A percentile compares a stretch with the other conserved stretches of the same genome.
These are phyloP conservation scores for Strix aluco DNA, from an alignment of 2,113 vertebrate genomes.

Conservation along the genomic window DNA sequence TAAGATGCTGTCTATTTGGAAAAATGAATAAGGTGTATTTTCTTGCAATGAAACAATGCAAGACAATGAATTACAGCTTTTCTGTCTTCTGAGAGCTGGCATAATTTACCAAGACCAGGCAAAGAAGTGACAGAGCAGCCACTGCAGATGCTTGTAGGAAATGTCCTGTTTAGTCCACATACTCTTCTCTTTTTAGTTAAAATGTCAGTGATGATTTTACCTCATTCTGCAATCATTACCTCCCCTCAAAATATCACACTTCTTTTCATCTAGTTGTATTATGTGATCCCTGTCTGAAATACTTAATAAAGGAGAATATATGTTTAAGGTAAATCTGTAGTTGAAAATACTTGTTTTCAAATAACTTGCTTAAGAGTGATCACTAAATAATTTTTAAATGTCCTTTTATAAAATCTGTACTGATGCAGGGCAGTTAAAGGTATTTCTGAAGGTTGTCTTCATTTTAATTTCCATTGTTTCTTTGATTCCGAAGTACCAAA, in stretches of 20 bases:
- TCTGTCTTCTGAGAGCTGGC: slow-evolving; percentile 46
- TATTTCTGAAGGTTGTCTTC: background rate
- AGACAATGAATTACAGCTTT: slow-evolving; percentile 63
- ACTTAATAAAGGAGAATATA: background rate
- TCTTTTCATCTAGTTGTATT: slow-evolving; percentile 52
- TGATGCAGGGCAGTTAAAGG: background rate
- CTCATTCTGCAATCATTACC: background rate
- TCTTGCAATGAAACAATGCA: slow-evolving; percentile 29
- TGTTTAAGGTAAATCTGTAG: background rate
- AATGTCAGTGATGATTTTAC: slow-evolving; percentile 63
- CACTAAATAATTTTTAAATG: background rate
- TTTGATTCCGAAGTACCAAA: background rate
- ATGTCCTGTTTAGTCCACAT: slow-evolving; percentile 56
- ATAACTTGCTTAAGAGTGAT: background rate
- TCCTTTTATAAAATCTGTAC: background rate
- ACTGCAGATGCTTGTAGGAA: slow-evolving; percentile 48
- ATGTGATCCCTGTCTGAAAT: slow-evolving; percentile 23
- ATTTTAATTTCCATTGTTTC: background rate
- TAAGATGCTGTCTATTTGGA: slow-evolving; percentile 6
- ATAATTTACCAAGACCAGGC: slow-evolving; percentile 65
- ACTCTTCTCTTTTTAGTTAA: slow-evolving; percentile 68
- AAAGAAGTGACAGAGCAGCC: slow-evolving; percentile 45
- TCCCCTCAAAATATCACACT: background rate
- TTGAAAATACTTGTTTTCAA: slow-evolving; percentile 41
- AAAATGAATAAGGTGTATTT: slow-evolving; percentile 51